These are phyloP conservation scores for Denticeps clupeoides DNA, from an alignment of 2,797 vertebrate species.

Conservation along the genomic window DNA sequence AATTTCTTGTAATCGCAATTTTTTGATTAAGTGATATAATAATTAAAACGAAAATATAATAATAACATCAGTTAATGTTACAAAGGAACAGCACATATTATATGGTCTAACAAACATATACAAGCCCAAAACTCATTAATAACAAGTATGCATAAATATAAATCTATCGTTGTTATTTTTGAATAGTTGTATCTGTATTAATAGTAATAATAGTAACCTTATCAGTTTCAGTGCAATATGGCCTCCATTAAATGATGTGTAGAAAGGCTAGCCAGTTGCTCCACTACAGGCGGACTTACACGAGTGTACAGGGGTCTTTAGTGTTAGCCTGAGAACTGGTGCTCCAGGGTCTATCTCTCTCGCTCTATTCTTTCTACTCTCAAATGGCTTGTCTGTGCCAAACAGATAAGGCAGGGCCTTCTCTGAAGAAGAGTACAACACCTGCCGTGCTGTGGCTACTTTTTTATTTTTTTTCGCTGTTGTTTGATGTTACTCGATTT, in stretches of 20 bases:
- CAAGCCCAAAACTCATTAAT: not conserved
- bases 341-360: not conserved
- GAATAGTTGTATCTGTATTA: not conserved
- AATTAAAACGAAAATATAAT: too few relatives aligned
- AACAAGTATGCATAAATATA: not conserved
- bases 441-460: conserved; percentile 30
- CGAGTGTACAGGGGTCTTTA: not conserved
- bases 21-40: too few relatives aligned
- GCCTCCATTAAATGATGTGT: too few relatives aligned
- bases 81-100: too few relatives aligned
- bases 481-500: too few relatives aligned
- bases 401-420: conserved; percentile 50
- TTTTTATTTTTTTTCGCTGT: not conserved
- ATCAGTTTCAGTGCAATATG: too few relatives aligned
- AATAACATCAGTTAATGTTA: too few relatives aligned
- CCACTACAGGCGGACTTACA: too few relatives aligned
- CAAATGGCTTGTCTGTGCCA: conserved; percentile 36
- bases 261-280: too few relatives aligned
- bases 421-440: conserved; percentile 40
- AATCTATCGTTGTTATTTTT: not conserved
- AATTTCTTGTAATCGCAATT: too few relatives aligned
- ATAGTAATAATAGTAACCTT: not conserved
- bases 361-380: conserved; percentile 1
- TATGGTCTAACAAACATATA: too few relatives aligned
- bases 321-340: not conserved